Evolutionary conservation across 92 coral and sea anemone species (phyloP), one percentile per base, ranked within the genome.

Genomic region (Parazoanthus darwini): DNA sequence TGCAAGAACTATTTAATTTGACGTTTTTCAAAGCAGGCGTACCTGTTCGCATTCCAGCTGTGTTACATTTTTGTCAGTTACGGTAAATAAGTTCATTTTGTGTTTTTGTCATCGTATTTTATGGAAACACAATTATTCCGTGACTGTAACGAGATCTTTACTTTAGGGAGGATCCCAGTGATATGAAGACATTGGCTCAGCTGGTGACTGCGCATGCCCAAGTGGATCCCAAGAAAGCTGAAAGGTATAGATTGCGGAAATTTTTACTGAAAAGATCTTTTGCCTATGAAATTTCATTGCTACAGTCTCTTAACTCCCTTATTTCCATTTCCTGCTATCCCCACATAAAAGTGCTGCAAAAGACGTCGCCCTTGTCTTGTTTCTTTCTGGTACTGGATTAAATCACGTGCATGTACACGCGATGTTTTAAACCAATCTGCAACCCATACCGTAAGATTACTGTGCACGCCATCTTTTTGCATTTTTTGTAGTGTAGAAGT

Each of bases 111-210:
- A 51, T 51, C 16, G 16, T 51, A 10, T 51, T 51, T 10, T 51
- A 51, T 9, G 58, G 58, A 51, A 51, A 4, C 59, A 54, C 59
- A 54, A 3, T 54, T 54, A 13, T 15, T 54, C 59, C 59, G 33
- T 22, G 44, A 44, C 16, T 73, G 15, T 66, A 68, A 29, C 58
- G 80, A 88, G 67, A 54, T 77, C 33, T 22, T 59, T 73, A 11
- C 76, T 87, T 18, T 90, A 97, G 99, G 90, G 95, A 95, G 86
- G 99, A 97, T 88, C 96, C 99, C 6, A 89, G 88, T 36, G 94
- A 97, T 54, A 77, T 95, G 95, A 97, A 97, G 93, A 97, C 98
- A 3, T 89, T 97, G 23, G 99, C 97, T 23, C 99, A 97, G 90
- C 93, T 97, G 14, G 95, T 97, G 77, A 96, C 96, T 35, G 99